Evolutionary conservation across 2,888 invertebrate genomes (phyloP), one percentile per base, ranked within the genome.

Genomic region (Selenia dentaria): DNA sequence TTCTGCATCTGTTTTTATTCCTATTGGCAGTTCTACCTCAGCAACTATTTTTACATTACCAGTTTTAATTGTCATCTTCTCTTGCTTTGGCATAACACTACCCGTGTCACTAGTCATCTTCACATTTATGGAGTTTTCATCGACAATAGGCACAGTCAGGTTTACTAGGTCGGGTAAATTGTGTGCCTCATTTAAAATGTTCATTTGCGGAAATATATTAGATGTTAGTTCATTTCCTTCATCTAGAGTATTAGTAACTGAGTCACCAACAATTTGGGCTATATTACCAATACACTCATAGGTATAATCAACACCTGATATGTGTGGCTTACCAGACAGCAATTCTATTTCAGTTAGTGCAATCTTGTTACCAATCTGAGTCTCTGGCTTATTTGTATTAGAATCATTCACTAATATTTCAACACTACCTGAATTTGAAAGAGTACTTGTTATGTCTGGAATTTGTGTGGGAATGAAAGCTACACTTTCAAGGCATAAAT

Each of bases 161-260:
- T 69, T 66, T 9, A 68, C 43, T 36, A 67, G 47, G 41, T 71
- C 65, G 40, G 70, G 66, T 14, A 68, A 54, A 11, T 47, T 53
- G 9, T 56, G 51, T 18, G 38, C 43, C 40, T 50, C 48, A 43
- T 50, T 48, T 8, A 51, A 27, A n/a, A 3, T 9, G 28, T 20
- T 57, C 44, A 61, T 52, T 62, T 45, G 57, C 53, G 53, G 4
- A 26, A 11, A 45, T 59, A 52, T 66, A 51, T 45, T n/a, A n/a
- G n/a, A n/a, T n/a, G n/a, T n/a, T n/a, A n/a, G n/a, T n/a, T n/a
- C n/a, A n/a, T n/a, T n/a, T n/a, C n/a, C n/a, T n/a, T 8, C n/a
- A 33, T 12, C 3, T n/a, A 14, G 6, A 14, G 24, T 11, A 10
- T 26, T 34, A 0, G 9, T 24, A 9, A 5, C 1, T 6, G 44